Base-by-base conservation (phyloP, 2,888 invertebrate species). In the Latrodectus hesperus region DNA sequence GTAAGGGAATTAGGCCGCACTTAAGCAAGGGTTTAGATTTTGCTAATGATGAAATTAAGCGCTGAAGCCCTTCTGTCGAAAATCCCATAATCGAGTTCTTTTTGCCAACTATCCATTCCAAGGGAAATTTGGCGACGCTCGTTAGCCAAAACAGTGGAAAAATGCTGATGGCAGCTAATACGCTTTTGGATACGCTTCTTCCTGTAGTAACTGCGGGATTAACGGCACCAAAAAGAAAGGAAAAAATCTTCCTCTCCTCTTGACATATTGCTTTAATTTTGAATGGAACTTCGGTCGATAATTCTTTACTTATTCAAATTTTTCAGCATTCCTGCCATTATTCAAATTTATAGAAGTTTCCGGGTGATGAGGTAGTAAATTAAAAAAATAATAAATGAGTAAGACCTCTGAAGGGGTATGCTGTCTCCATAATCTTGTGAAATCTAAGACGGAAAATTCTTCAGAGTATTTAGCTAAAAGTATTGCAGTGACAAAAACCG, bases 1-100 rank as follows among this genome's bases (percentile, higher is more conserved):
- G 72, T 51, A 1, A 22, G n/a, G 60, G 80, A 73, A 80, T 80
- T 73, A 80, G 52, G 72, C 51, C 51, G 64, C 71, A 72, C 65
- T 80, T 72, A 52, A 72, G n/a, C 71, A 72, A 26, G 80, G 72
- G 64, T 80, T 80, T 80, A 80, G 64, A 72, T 72, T 80, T 72
- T n/a, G 72, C 72, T 80, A 80, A 80, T 80, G 80, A 80, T 72
- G 72, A 80, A 80, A 80, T 80, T 80, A 80, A 64, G 60, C 64
- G 22, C 80, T 72, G 12, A 64, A 80, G 80, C 72, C 65, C 64
- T 80, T 79, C 52, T n/a, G 22, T 49, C 49, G 51, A 71, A 72
- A 72, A 60, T 60, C 72, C 80, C 64, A 60, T 65, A 80, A 80
- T 80, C 80, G 72, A 72, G 72, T 80, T 80, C 72, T 52, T 74